Evolutionary conservation across 2,113 vertebrate genomes (phyloP).

Genomic region (Theristicus caerulescens): DNA sequence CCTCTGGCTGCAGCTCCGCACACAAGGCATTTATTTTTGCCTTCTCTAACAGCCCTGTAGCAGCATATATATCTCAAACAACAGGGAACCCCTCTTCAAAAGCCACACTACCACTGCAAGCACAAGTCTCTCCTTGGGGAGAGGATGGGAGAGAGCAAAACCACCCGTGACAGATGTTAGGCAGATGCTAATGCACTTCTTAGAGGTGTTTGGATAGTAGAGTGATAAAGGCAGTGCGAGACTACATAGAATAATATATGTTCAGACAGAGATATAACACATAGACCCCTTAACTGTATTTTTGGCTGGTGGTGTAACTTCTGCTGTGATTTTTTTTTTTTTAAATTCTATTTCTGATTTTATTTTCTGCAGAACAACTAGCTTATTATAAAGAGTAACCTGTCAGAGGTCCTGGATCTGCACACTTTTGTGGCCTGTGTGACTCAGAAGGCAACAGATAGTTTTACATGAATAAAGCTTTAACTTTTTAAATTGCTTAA

Average conservation of each 20-base stretch:
- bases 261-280: neutral
- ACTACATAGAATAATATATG: neutral
- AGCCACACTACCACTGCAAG: neutral
- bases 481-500: constrained; percentile 61
- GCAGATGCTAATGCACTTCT: constrained; percentile 23
- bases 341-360: neutral
- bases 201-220: neutral
- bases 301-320: neutral
- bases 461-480: constrained; percentile 9
- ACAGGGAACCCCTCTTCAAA: neutral
- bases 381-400: neutral
- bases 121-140: rapidly evolving
- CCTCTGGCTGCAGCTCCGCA: neutral
- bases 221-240: neutral
- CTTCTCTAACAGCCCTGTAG: neutral
- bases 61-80: neutral
- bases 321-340: neutral
- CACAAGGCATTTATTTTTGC: neutral
- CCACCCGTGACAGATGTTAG: neutral
- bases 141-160: neutral
- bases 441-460: constrained; percentile 51
- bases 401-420: neutral
- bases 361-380: neutral
- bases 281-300: neutral
- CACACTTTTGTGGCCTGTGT: neutral